Base-by-base conservation (phyloP, 2,797 vertebrate species). In the Coregonus sp. region DNA sequence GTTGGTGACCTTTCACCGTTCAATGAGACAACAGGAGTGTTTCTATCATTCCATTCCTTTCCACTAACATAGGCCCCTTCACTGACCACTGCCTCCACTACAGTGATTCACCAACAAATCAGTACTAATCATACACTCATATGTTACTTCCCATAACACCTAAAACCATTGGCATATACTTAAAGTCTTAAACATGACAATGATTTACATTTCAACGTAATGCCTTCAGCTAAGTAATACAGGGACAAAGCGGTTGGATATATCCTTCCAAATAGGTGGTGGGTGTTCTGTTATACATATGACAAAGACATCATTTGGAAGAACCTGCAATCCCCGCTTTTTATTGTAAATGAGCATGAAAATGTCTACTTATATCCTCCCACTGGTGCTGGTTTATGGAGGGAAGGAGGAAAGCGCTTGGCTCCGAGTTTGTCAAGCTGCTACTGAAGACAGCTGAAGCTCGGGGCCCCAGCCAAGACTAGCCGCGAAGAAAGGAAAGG, bases 141-240 rank as follows among this genome's bases (percentile, higher is more conserved):
- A 33, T 18, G 31, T 37, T 35, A 12, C 50, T 15, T 33, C 4
- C 54, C 33, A 61, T n/a, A 73, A 37, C 31, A 40, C 51, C 35
- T 77, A 75, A 82, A 75, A 50, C 65, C n/a, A 72, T 77, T 82
- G 83, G 78, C 80, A 74, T 73, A 51, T 75, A 87, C 81, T 77
- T 12, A 37, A 54, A 61, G 81, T 78, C 79, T 88, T 88, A 86
- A 86, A 87, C 76, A 76, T 82, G 87, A 88, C 90, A 90, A 84
- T 88, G 80, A 91, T 89, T 89, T 91, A 88, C 89, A 88, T 90
- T 88, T 88, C 82, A 84, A 74, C 85, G 75, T 84, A 82, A 86
- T 76, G 85, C 86, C 83, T 80, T 86, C 74, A 77, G 83, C 87
- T 81, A 81, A 81, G 79, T 83, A 56, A 80, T 86, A 84, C 85